Conservation (phyloP, 2,888 invertebrate genomes). For the Ypsolopha sequella region DNA sequence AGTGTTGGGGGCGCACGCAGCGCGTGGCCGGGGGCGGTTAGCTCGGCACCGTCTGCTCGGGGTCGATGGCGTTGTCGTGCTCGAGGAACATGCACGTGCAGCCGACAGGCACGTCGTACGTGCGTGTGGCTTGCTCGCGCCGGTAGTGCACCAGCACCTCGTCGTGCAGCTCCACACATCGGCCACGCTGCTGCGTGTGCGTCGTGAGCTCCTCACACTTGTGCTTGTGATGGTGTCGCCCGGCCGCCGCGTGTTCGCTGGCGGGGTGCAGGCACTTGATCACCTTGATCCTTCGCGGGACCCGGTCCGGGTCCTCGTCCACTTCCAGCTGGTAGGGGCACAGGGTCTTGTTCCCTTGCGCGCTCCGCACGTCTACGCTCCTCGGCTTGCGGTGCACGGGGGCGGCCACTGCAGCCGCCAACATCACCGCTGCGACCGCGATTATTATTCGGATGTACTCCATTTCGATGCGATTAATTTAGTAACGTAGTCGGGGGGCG, state of each 20-base stretch:
- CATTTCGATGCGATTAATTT: background rate
- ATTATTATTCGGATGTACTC: too few species aligned
- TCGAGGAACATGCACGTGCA: slow-evolving; percentile 50
- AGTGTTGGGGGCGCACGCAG: background rate
- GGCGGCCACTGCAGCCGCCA: slow-evolving; percentile 17
- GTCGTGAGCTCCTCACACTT: slow-evolving; percentile 22
- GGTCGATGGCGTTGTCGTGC: slow-evolving; percentile 13
- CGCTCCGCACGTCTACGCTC: slow-evolving; percentile 31
- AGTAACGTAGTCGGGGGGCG: background rate
- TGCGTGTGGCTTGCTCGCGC: slow-evolving; percentile 12
- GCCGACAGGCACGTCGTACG: slow-evolving; percentile 43
- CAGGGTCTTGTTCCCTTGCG: slow-evolving; percentile 37
- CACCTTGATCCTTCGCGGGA: slow-evolving; percentile 50
- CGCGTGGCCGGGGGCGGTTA: slow-evolving; percentile 11
- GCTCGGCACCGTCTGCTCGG: slow-evolving; percentile 6
- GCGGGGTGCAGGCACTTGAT: slow-evolving; percentile 26
- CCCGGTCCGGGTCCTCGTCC: slow-evolving; percentile 34
- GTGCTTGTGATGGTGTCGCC: slow-evolving; percentile 20
- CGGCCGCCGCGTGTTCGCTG: slow-evolving; percentile 22
- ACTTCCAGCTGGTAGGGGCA: slow-evolving; percentile 43
- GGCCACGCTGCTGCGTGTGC: slow-evolving; percentile 23
- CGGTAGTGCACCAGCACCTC: slow-evolving; percentile 45
- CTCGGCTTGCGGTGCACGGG: slow-evolving; percentile 15
- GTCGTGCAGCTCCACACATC: slow-evolving; percentile 55
- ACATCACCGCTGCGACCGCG: too few species aligned